Percentiles rank a stretch among this genome's conserved stretches.
Conservation (phyloP, 2,888 invertebrate genomes). For the Diploptera punctata region DNA sequence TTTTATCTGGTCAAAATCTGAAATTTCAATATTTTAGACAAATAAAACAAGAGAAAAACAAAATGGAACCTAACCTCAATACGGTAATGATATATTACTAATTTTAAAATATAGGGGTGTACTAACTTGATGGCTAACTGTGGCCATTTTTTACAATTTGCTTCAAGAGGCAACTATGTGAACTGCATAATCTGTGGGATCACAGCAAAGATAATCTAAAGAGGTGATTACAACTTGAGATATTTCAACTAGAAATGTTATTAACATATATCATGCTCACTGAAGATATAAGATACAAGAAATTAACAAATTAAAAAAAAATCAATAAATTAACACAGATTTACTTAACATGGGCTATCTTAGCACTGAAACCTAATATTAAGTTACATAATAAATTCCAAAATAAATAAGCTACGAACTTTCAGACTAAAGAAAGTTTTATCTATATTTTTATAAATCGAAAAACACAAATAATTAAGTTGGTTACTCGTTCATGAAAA, state of each 20-base stretch:
- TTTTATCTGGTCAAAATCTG: background rate
- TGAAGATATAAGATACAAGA: background rate
- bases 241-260: no score
- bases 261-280: background rate
- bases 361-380: background rate
- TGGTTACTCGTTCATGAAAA: no score
- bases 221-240: no score
- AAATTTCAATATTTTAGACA: background rate
- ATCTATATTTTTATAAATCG: background rate
- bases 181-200: no score
- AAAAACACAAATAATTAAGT: no score
- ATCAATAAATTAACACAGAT: conserved; percentile 7
- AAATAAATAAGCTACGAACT: conserved; percentile 6
- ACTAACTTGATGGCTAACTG: no score
- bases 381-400: background rate
- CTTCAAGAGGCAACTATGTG: no score
- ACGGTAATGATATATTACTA: no score
- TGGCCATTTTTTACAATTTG: no score
- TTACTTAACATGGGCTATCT: background rate
- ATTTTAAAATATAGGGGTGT: no score
- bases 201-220: no score
- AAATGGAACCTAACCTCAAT: background rate
- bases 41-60: background rate
- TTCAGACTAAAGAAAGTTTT: background rate
- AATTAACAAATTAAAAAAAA: conserved; percentile 12